These are phyloP conservation scores for Cataglyphis livida DNA, from an alignment of 2,888 invertebrate species.

Conservation along the genomic window DNA sequence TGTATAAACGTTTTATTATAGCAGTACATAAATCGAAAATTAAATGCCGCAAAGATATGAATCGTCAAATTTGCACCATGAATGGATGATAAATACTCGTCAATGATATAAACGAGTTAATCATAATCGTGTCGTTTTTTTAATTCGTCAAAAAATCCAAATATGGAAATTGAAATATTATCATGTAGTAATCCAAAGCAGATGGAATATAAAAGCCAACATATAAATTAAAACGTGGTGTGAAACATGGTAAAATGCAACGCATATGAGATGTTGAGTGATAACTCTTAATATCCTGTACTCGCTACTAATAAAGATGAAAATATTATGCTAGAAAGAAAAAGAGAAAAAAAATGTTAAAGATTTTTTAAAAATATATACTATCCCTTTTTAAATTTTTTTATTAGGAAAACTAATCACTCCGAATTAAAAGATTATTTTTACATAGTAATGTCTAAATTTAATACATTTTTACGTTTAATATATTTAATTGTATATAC, in stretches of 20 bases:
- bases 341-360: neutral
- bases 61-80: neutral
- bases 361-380: neutral
- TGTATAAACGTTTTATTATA: neutral
- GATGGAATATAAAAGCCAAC: slow-evolving; percentile 18
- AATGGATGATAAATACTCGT: neutral
- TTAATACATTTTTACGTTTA: neutral
- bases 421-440: slow-evolving; percentile 6
- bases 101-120: slow-evolving; percentile 39
- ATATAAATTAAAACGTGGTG: slow-evolving; percentile 10
- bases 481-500: neutral
- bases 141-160: neutral
- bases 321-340: neutral
- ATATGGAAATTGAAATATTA: slow-evolving; percentile 35
- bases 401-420: neutral
- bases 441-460: slow-evolving; percentile 6
- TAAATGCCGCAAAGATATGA: neutral
- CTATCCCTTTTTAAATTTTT: neutral
- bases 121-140: neutral
- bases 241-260: slow-evolving; percentile 32
- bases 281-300: slow-evolving; percentile 24
- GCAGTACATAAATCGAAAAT: neutral
- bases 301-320: slow-evolving; percentile 19
- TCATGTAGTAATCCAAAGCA: slow-evolving; percentile 34
- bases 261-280: slow-evolving; percentile 21